phyloP scores from a whole-genome alignment of 2,113 vertebrate genomes.

The Alethe diademata region DNA sequence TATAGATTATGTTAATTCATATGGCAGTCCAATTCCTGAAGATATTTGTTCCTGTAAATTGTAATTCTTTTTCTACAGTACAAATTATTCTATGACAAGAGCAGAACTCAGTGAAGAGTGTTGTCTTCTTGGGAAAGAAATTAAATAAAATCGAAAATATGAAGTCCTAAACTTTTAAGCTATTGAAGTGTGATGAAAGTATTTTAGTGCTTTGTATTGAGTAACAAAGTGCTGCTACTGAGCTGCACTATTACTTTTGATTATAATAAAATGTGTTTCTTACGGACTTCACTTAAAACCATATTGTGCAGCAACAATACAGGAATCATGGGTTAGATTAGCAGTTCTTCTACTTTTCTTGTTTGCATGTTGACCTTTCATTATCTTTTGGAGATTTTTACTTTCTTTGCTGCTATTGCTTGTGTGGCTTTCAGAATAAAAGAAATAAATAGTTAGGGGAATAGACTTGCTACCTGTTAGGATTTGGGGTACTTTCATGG shows the following conservation, averaged over 20 bases:
- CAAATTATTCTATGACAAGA: neutral
- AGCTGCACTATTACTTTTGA: neutral
- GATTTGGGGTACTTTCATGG: neutral
- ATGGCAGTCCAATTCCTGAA: neutral
- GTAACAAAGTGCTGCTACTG: neutral
- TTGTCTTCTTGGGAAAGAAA: neutral
- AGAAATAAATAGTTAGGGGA: neutral
- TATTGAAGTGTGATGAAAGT: neutral
- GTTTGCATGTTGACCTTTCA: neutral
- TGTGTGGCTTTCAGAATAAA: neutral
- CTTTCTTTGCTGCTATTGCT: neutral
- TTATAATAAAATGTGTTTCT: neutral
- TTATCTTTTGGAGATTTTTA: neutral
- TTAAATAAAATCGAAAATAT: neutral
- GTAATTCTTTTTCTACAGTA: neutral
- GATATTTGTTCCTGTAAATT: neutral
- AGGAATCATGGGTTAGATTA: neutral
- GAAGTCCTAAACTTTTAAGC: neutral
- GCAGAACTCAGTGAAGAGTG: neutral
- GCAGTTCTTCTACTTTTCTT: neutral
- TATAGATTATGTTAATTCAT: neutral
- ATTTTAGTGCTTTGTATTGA: neutral
- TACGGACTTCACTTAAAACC: neutral
- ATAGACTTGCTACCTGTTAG: neutral
- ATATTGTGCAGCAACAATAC: neutral